These are phyloP conservation scores for Ochropleura leucogaster DNA, from an alignment of 2,888 invertebrate species.

Conservation along the genomic window DNA sequence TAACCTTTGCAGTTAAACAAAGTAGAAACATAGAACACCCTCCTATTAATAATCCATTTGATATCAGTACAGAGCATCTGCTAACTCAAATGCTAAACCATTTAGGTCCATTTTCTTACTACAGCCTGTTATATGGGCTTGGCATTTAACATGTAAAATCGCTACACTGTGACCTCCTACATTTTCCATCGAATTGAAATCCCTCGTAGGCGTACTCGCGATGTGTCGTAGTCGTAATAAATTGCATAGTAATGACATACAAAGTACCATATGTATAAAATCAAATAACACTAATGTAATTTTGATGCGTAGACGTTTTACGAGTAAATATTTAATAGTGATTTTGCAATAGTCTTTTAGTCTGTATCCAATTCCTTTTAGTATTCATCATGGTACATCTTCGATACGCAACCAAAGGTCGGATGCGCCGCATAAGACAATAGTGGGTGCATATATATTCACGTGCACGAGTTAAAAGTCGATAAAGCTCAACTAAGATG, in stretches of 20 bases:
- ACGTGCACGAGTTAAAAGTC: conserved; percentile 47
- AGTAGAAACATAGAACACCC: conserved; percentile 2
- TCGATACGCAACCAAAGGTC: conserved; percentile 68
- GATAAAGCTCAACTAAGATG: conserved; percentile 35
- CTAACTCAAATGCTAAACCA: conserved; percentile 27
- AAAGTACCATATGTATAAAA: conserved; percentile 34
- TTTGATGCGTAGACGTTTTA: conserved; percentile 60
- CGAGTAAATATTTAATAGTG: conserved; percentile 58
- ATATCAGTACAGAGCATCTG: conserved; percentile 29
- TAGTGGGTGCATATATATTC: conserved; percentile 56
- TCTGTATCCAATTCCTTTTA: conserved; percentile 59
- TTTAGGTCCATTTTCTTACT: conserved; percentile 33
- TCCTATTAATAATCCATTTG: conserved; percentile 17
- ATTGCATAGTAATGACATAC: conserved; percentile 48
- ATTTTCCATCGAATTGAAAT: conserved; percentile 46
- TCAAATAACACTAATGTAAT: conserved; percentile 59
- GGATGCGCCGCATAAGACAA: conserved; percentile 55
- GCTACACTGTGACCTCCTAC: conserved; percentile 35
- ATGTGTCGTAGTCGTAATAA: conserved; percentile 40
- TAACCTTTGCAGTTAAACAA: neutral
- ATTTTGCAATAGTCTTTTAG: conserved; percentile 68
- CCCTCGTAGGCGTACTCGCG: conserved; percentile 31
- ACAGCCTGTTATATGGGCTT: conserved; percentile 14
- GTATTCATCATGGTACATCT: conserved; percentile 69
- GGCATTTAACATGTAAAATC: conserved; percentile 43